Base-by-base conservation (phyloP, 1,140 invertebrate genomes). In the Cheumatopsyche charites region DNA sequence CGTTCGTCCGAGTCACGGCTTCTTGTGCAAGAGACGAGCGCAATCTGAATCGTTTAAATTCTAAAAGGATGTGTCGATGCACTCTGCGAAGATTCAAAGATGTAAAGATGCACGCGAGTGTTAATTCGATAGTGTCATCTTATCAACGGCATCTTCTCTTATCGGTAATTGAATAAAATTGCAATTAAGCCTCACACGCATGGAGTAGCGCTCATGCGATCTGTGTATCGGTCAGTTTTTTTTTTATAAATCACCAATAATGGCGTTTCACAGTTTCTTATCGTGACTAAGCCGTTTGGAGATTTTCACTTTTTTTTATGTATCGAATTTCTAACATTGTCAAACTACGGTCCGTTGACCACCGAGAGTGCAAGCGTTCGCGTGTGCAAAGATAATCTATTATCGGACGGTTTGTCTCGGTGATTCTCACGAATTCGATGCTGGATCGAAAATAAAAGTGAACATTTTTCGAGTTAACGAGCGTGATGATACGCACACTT, bases 311-410 rank as follows among this genome's bases (percentile, higher is more conserved):
- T 36, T 36, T 36, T 36, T 36, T 36, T 36, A 36, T 9, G 9
- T 4, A 36, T 36, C 29, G 29, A 36, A 36, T 36, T 36, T 36
- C 29, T 36, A 36, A 36, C 19, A 15, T 19, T 17, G 19, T 52
- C 47, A 52, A 52, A 52, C 21, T 36, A 62, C 26, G 58, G 58
- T 62, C 9, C 29, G 62, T 36, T 65, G 62, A 41, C 62, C 62
- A 19, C 21, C 62, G 62, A 65, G 29, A 65, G 62, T 65, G 62
- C 62, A 42, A 65, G 62, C 62, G 41, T 41, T 65, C 29, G 62
- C 62, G 62, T 65, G 62, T 43, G 41, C 41, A 17, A 21, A 65
- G 62, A 42, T 43, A 65, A 65, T 65, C 62, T 42, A 21, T 65
- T 65, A 65, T 65, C 62, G 29, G 62, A 65, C 19, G 47, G 47